Conservation (phyloP, 1,140 invertebrate species). For the Dendroctonus valens region DNA sequence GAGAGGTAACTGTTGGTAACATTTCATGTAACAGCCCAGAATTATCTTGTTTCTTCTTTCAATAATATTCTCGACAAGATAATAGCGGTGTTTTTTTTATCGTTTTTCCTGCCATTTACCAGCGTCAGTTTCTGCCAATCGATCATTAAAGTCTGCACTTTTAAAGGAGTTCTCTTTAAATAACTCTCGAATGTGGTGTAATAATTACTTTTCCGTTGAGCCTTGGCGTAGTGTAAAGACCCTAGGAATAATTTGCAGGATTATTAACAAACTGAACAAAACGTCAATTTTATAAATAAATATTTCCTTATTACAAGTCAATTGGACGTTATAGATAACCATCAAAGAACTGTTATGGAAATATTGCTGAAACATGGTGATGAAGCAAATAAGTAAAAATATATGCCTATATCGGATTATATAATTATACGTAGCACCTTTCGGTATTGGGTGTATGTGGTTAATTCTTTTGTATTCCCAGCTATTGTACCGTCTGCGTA, state of each 20-base stretch:
- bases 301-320: background rate
- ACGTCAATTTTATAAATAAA: background rate
- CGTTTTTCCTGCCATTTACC: background rate
- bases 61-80: too few species aligned
- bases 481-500: constrained; percentile 23
- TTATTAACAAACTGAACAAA: background rate
- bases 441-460: constrained; percentile 27
- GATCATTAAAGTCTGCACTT: background rate
- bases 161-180: background rate
- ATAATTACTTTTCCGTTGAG: too few species aligned
- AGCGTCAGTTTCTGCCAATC: background rate
- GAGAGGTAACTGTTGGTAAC: too few species aligned
- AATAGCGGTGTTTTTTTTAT: background rate
- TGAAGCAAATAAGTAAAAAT: constrained; percentile 38
- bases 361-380: constrained; percentile 39
- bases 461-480: constrained; percentile 36
- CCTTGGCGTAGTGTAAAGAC: background rate
- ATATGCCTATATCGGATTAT: constrained; percentile 28
- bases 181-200: too few species aligned
- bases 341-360: constrained; percentile 9
- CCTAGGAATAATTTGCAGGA: background rate
- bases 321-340: background rate
- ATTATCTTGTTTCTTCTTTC: too few species aligned
- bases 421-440: constrained; percentile 26
- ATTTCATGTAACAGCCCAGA: too few species aligned